These are phyloP conservation scores for Mimumesa dahlbomi DNA, from an alignment of 2,888 invertebrate genomes.

Conservation along the genomic window DNA sequence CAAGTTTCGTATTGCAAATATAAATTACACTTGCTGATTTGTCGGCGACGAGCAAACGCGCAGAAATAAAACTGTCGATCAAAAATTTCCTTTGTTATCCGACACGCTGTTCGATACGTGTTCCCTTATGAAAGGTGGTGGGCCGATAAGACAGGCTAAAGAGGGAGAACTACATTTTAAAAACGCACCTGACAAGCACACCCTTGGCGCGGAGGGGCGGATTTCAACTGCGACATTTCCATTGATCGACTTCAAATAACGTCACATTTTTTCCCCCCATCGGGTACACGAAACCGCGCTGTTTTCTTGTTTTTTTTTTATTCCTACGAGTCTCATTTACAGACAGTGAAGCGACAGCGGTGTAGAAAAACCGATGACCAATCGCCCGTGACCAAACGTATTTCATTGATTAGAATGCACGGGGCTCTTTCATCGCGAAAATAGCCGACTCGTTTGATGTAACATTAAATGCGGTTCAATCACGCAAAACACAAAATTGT, in stretches of 20 bases:
- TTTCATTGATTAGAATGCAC: slow-evolving; percentile 45
- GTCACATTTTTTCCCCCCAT: not conserved
- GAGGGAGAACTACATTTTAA: not conserved
- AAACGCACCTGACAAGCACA: not conserved
- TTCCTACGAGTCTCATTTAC: slow-evolving; percentile 15
- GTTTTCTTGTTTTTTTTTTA: not conserved
- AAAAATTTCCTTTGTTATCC: not conserved
- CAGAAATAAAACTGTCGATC: not conserved
- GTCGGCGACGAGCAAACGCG: no score
- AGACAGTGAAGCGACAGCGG: slow-evolving; percentile 15
- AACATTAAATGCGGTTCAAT: slow-evolving; percentile 33
- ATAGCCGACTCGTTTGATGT: slow-evolving; percentile 5
- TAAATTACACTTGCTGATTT: no score
- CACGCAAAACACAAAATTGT: slow-evolving; percentile 16
- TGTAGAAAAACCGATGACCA: slow-evolving; percentile 30
- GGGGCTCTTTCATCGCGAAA: slow-evolving; percentile 36
- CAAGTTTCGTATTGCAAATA: no score
- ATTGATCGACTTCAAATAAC: slow-evolving; percentile 14
- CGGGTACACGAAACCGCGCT: not conserved
- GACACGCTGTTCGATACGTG: not conserved
- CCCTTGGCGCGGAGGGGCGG: not conserved
- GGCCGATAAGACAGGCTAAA: not conserved
- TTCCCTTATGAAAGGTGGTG: not conserved
- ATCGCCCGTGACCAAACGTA: slow-evolving; percentile 36
- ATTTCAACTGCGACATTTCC: slow-evolving; percentile 7